Percentiles rank a stretch among this genome's conserved stretches.
phyloP scores from a whole-genome alignment of 2,888 invertebrate species.

The Campoletis raptor region DNA sequence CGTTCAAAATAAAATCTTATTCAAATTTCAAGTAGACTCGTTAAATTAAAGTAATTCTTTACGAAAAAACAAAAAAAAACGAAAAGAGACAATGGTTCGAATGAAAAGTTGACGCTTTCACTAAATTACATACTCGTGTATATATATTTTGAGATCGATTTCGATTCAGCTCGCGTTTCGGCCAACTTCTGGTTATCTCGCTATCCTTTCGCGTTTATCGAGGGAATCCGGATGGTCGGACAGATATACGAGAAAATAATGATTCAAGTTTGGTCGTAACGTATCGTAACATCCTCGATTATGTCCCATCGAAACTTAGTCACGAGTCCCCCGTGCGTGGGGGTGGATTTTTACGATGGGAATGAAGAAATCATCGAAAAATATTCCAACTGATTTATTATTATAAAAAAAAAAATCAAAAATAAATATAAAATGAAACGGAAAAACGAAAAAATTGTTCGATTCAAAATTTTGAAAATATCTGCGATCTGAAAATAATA shows the following conservation, averaged over 20 bases:
- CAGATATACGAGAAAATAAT: slow-evolving; percentile 33
- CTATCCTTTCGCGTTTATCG: slow-evolving; percentile 37
- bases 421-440: background rate
- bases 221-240: slow-evolving; percentile 21
- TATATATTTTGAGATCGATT: slow-evolving; percentile 23
- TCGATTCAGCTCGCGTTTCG: slow-evolving; percentile 44
- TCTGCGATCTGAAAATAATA: slow-evolving; percentile 1
- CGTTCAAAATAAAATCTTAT: background rate
- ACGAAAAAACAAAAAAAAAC: background rate
- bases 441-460: slow-evolving; percentile 18
- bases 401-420: slow-evolving; percentile 3
- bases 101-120: background rate
- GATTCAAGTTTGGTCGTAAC: slow-evolving; percentile 20
- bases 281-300: slow-evolving; percentile 28
- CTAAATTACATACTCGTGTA: background rate
- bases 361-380: slow-evolving; percentile 1
- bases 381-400: slow-evolving; percentile 17
- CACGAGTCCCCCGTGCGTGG: slow-evolving; percentile 26
- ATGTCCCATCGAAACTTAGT: slow-evolving; percentile 47
- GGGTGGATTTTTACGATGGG: background rate
- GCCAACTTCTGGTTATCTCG: slow-evolving; percentile 33
- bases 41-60: background rate
- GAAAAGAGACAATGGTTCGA: background rate
- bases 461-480: background rate
- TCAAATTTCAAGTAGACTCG: background rate